Evolutionary conservation across 2,888 invertebrate genomes (phyloP).

Genomic region (Andrena camellia): DNA sequence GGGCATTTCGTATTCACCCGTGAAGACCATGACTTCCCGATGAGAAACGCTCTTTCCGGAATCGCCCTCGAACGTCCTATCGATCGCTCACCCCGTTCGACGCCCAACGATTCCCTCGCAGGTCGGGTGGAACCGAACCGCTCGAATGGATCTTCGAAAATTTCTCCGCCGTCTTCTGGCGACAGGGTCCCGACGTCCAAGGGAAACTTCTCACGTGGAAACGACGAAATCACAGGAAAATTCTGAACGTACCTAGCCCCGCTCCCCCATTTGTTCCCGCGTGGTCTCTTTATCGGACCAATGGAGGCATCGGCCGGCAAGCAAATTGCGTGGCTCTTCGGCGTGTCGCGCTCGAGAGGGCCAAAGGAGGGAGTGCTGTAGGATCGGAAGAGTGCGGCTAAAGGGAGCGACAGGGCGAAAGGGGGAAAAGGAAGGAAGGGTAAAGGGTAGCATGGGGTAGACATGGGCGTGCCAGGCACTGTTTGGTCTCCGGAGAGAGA

Average conservation of each 20-base stretch:
- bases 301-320: constrained; percentile 64
- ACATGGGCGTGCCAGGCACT: constrained; percentile 64
- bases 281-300: constrained; percentile 26
- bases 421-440: constrained; percentile 21
- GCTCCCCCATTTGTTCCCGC: constrained; percentile 29
- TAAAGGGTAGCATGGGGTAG: constrained; percentile 44
- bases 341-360: constrained; percentile 37
- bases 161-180: constrained; percentile 6
- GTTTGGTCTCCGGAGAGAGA: constrained; percentile 66
- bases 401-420: constrained; percentile 9
- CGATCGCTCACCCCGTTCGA: constrained; percentile 10
- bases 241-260: background rate
- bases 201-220: background rate
- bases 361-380: background rate
- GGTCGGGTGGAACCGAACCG: background rate
- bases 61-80: constrained; percentile 31
- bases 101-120: constrained; percentile 5
- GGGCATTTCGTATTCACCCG: constrained; percentile 58
- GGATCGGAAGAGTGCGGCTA: background rate
- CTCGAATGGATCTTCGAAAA: constrained; percentile 16
- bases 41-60: constrained; percentile 39
- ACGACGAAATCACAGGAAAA: constrained; percentile 5
- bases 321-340: constrained; percentile 72
- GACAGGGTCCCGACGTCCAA: background rate
- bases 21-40: constrained; percentile 45